These are phyloP conservation scores for Gastrophryne carolinensis DNA, from an alignment of 2,797 vertebrate species.

Conservation along the genomic window DNA sequence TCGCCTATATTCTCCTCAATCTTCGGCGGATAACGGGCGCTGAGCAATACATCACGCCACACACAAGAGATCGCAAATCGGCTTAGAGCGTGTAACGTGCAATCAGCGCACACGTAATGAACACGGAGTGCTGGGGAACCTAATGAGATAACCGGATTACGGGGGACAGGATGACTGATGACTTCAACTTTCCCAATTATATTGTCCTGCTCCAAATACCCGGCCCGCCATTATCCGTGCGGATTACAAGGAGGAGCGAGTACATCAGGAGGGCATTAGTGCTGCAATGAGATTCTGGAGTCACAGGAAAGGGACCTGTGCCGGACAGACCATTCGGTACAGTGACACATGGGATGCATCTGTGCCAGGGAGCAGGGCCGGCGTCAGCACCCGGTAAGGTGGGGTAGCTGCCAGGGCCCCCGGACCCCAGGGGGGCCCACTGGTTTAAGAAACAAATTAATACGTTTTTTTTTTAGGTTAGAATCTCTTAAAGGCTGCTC, in stretches of 20 bases:
- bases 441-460: no score
- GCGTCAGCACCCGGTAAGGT: no score
- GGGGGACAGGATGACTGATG: slow-evolving; percentile 31
- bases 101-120: slow-evolving; percentile 21
- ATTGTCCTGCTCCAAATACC: slow-evolving; percentile 31
- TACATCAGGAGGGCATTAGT: slow-evolving; percentile 45
- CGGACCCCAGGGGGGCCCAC: no score
- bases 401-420: no score
- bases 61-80: slow-evolving; percentile 31
- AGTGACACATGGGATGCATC: no score
- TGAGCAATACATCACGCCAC: slow-evolving; percentile 20
- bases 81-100: slow-evolving; percentile 20
- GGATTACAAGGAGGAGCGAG: slow-evolving; percentile 37
- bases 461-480: no score
- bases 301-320: background rate
- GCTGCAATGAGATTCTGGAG: slow-evolving; percentile 5
- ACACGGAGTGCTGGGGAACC: slow-evolving; percentile 9
- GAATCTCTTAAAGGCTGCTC: no score
- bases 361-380: no score
- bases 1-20: no score
- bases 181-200: slow-evolving; percentile 39
- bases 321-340: no score
- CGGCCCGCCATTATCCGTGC: slow-evolving; percentile 30
- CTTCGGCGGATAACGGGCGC: no score
- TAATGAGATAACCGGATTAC: slow-evolving; percentile 35